Conservation (phyloP, 2,797 vertebrate genomes). For the Atherinosoma microstoma region DNA sequence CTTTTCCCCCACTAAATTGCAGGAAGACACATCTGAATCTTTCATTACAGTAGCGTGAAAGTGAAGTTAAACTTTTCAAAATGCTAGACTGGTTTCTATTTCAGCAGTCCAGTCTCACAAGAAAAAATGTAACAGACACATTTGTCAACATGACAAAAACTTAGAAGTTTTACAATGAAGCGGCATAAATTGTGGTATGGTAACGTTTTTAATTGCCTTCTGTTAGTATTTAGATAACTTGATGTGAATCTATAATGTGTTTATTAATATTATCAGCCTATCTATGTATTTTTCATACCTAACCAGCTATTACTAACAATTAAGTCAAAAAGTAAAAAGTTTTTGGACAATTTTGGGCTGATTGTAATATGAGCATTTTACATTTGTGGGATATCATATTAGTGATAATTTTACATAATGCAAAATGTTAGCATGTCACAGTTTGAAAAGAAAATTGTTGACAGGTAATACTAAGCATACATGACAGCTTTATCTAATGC, state of each 20-base stretch:
- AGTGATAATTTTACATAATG: background rate
- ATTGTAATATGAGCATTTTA: background rate
- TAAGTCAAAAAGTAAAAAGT: too few relatives aligned
- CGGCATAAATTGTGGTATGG: background rate
- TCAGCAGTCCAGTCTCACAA: background rate
- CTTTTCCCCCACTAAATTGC: background rate
- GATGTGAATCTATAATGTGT: background rate
- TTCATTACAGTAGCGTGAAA: slow-evolving; percentile 16
- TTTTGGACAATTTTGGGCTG: too few relatives aligned
- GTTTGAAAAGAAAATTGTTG: too few relatives aligned
- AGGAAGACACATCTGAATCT: background rate
- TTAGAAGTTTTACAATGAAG: background rate
- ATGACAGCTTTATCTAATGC: too few relatives aligned
- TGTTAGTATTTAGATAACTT: background rate
- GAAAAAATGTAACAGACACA: background rate
- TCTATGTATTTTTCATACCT: background rate
- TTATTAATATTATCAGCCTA: background rate
- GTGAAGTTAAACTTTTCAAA: slow-evolving; percentile 16
- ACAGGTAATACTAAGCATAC: too few relatives aligned
- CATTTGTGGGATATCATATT: background rate
- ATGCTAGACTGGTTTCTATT: background rate
- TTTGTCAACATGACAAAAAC: background rate
- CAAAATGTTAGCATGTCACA: too few relatives aligned
- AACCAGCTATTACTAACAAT: background rate
- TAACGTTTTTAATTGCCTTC: background rate